phyloP scores from a whole-genome alignment of 2,888 invertebrate species.

The Leuctra nigra region DNA sequence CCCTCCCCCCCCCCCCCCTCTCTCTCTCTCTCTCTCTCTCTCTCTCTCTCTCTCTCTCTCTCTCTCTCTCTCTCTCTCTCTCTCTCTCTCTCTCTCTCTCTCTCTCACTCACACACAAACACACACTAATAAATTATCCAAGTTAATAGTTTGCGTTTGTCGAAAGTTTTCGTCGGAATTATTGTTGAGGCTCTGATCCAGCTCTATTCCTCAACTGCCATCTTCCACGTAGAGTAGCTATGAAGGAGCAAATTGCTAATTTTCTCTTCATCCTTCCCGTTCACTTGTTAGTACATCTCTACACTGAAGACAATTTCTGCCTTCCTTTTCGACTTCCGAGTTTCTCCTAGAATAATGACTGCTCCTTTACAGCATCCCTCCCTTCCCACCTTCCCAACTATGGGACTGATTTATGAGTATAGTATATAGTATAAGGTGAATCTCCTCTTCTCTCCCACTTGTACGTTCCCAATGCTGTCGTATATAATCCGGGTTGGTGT shows the following conservation, averaged over 20 bases:
- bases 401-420: conserved; percentile 14
- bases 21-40: too few species aligned
- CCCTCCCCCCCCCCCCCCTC: too few species aligned
- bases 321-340: conserved; percentile 13
- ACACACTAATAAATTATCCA: neutral
- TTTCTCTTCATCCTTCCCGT: conserved; percentile 13
- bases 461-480: too few species aligned
- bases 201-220: too few species aligned
- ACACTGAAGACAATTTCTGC: conserved; percentile 13
- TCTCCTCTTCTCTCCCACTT: neutral
- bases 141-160: neutral
- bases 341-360: conserved; percentile 14
- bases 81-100: too few species aligned
- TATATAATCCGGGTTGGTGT: too few species aligned
- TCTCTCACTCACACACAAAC: neutral
- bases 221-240: too few species aligned
- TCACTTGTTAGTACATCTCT: conserved; percentile 7
- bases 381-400: neutral
- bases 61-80: too few species aligned
- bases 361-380: conserved; percentile 10
- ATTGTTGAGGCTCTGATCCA: too few species aligned
- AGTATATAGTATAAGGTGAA: conserved; percentile 11
- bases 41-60: too few species aligned
- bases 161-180: conserved; percentile 3
- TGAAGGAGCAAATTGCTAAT: conserved; percentile 12